phyloP scores from a whole-genome alignment of 2,797 vertebrate genomes.

The Thaleichthys pacificus region DNA sequence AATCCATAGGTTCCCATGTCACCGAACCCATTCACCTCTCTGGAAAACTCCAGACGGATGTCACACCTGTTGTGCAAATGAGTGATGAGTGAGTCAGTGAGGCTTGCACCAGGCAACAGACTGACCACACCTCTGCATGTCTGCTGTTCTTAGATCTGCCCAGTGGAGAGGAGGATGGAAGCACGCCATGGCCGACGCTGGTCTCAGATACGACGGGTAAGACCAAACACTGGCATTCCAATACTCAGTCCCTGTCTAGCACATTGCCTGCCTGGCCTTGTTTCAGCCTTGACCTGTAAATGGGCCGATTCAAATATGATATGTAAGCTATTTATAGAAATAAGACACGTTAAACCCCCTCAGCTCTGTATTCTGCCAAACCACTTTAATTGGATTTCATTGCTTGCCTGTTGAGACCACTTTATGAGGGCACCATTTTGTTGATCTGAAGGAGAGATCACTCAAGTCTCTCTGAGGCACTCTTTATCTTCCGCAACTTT shows the following conservation, averaged over 20 bases:
- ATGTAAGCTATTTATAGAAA: neutral
- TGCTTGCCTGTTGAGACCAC: neutral
- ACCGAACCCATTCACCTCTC: neutral
- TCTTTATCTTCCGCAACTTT: slow-evolving; percentile 36
- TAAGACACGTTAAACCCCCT: neutral
- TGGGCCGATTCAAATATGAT: neutral
- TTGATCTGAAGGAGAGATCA: slow-evolving; percentile 34
- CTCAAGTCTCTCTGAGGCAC: slow-evolving; percentile 6
- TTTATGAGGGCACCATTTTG: slow-evolving; percentile 18
- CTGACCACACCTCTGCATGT: slow-evolving; percentile 16
- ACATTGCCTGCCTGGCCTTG: neutral
- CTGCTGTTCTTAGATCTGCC: slow-evolving; percentile 60
- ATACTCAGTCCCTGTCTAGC: neutral
- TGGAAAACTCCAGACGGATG: slow-evolving; percentile 4
- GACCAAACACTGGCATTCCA: slow-evolving; percentile 15
- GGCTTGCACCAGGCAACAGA: neutral
- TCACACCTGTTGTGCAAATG: slow-evolving; percentile 8
- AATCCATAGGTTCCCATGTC: neutral
- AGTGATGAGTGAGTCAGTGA: neutral
- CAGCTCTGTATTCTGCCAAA: neutral
- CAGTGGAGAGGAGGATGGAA: slow-evolving; percentile 78
- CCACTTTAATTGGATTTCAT: neutral
- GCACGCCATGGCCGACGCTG: slow-evolving; percentile 62
- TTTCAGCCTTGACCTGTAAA: neutral
- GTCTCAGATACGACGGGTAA: slow-evolving; percentile 65